These are phyloP conservation scores for Gastrophryne carolinensis DNA, from an alignment of 2,797 vertebrate genomes.

Conservation along the genomic window DNA sequence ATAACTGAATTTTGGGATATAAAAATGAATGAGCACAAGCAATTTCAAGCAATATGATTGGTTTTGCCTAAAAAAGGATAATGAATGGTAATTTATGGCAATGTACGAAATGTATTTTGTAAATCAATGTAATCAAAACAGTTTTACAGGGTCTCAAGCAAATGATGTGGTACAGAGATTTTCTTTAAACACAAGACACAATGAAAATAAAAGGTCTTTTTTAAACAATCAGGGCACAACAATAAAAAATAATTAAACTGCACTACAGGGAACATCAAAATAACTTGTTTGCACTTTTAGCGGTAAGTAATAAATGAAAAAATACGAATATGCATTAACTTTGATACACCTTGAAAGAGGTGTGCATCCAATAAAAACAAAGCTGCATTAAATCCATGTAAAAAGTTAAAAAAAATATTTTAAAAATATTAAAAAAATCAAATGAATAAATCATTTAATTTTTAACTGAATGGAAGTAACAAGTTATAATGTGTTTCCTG, in stretches of 20 bases:
- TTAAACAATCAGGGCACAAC: slow-evolving; percentile 2
- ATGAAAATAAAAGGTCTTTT: background rate
- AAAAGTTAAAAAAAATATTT: slow-evolving; percentile 49
- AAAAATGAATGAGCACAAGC: background rate
- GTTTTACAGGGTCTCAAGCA: slow-evolving; percentile 7
- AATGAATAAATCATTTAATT: background rate
- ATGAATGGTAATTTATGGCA: slow-evolving; percentile 33
- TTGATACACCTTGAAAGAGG: slow-evolving; percentile 8
- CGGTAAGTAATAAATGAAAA: slow-evolving; percentile 11
- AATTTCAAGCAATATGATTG: slow-evolving; percentile 39
- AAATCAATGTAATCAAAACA: slow-evolving; percentile 35
- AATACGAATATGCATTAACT: slow-evolving; percentile 19
- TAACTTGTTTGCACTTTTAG: slow-evolving; percentile 7
- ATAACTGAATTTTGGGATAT: background rate
- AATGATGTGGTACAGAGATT: background rate
- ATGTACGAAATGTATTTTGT: background rate
- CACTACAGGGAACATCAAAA: slow-evolving; percentile 29
- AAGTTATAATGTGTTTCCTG: slow-evolving; percentile 3
- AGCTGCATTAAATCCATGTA: slow-evolving; percentile 44
- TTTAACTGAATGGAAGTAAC: background rate
- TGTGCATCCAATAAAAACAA: slow-evolving; percentile 13
- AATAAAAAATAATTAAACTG: slow-evolving; percentile 1
- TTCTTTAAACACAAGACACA: background rate
- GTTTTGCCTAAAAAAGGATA: slow-evolving; percentile 9
- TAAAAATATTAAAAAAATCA: slow-evolving; percentile 31